These are phyloP conservation scores for Melitaea cinxia DNA, from an alignment of 1,140 invertebrate genomes.

Conservation along the genomic window DNA sequence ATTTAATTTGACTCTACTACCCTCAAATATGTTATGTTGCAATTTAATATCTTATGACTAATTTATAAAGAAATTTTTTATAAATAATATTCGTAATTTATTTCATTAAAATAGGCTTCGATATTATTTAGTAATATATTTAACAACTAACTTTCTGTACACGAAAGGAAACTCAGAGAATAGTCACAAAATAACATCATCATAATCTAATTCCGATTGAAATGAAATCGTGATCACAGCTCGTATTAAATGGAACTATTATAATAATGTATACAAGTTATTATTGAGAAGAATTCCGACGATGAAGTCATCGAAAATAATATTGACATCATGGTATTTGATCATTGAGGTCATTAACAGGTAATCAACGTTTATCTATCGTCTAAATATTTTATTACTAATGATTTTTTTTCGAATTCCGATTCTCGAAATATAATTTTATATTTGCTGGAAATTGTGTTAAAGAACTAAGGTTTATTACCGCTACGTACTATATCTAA, in stretches of 20 bases:
- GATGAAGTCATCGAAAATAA: constrained; percentile 28
- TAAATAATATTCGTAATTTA: no score
- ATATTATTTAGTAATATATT: no score
- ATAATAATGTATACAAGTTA: neutral
- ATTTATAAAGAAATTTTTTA: no score
- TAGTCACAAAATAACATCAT: neutral
- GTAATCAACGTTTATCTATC: neutral
- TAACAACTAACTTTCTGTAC: neutral
- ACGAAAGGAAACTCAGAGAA: neutral
- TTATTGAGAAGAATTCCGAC: constrained; percentile 14
- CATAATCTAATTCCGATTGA: neutral
- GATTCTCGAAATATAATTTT: neutral
- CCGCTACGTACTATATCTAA: no score
- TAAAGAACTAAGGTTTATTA: no score
- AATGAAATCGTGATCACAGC: neutral
- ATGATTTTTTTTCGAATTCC: neutral
- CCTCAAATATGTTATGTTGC: no score
- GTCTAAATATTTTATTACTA: constrained; percentile 5
- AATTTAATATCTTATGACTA: no score
- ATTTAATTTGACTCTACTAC: no score
- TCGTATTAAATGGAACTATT: neutral
- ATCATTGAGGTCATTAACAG: constrained; percentile 16
- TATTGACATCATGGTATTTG: constrained; percentile 32
- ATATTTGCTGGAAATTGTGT: neutral
- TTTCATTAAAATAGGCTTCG: no score